These are phyloP conservation scores for Hippopotamyrus pictus DNA, from an alignment of 2,797 vertebrate genomes.

Conservation along the genomic window DNA sequence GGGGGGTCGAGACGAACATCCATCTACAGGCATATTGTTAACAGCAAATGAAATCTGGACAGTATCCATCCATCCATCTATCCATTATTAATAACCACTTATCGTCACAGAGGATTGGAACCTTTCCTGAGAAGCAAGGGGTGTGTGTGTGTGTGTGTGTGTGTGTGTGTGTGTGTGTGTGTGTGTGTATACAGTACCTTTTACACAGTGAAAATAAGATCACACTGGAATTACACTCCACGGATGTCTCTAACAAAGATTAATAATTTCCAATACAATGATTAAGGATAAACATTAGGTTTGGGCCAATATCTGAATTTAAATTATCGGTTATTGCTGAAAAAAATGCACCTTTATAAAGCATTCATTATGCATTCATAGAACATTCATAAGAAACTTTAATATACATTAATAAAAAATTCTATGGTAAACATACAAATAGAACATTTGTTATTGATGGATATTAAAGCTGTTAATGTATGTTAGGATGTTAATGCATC, in stretches of 20 bases:
- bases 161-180: neutral
- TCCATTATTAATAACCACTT: slow-evolving; percentile 1
- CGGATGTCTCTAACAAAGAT: neutral
- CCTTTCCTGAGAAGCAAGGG: slow-evolving; percentile 24
- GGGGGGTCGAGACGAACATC: neutral
- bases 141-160: neutral
- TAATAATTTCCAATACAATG: neutral
- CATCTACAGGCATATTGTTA: neutral
- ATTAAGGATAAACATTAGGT: slow-evolving; percentile 13
- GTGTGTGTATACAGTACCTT: neutral
- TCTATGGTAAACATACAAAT: neutral
- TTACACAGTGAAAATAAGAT: neutral
- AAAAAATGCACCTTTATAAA: neutral
- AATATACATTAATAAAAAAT: neutral
- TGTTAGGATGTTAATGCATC: neutral
- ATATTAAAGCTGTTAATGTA: neutral
- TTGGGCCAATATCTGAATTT: neutral
- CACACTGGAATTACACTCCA: neutral
- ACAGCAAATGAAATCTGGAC: neutral
- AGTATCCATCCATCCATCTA: neutral
- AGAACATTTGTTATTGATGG: neutral
- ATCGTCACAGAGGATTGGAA: neutral
- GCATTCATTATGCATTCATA: neutral
- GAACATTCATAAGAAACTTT: neutral
- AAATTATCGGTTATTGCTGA: neutral